Conservation (phyloP, 2,113 vertebrate genomes). For the Pan paniscus region DNA sequence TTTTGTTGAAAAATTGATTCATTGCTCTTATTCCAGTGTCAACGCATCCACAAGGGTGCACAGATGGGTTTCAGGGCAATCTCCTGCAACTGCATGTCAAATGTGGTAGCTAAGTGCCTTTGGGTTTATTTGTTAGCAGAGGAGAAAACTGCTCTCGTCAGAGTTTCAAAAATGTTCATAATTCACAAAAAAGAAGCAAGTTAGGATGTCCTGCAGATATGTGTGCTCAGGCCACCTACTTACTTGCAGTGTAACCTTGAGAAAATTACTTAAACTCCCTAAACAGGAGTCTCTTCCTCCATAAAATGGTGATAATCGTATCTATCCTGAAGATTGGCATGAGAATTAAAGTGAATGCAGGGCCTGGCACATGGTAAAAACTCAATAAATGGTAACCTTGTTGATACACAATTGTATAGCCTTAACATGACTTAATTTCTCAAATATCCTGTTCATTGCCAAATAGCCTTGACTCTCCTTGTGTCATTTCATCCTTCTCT, state of each 20-base stretch:
- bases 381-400: neutral
- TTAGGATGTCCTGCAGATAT: neutral
- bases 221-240: neutral
- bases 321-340: neutral
- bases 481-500: neutral
- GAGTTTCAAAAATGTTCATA: constrained; percentile 18
- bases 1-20: constrained; percentile 30
- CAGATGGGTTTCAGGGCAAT: neutral
- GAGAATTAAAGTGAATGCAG: neutral
- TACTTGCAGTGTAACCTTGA: neutral
- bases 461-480: neutral
- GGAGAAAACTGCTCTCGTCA: neutral
- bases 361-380: neutral
- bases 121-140: neutral
- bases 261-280: neutral
- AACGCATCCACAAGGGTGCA: neutral
- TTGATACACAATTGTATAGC: neutral
- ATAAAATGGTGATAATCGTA: neutral
- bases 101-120: neutral
- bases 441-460: neutral
- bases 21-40: neutral
- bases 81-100: neutral
- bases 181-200: neutral
- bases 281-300: neutral
- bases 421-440: neutral